Percentiles rank a stretch among this genome's conserved stretches.
Conservation (phyloP, 2,113 vertebrate species). For the Herpetotheres cachinnans region DNA sequence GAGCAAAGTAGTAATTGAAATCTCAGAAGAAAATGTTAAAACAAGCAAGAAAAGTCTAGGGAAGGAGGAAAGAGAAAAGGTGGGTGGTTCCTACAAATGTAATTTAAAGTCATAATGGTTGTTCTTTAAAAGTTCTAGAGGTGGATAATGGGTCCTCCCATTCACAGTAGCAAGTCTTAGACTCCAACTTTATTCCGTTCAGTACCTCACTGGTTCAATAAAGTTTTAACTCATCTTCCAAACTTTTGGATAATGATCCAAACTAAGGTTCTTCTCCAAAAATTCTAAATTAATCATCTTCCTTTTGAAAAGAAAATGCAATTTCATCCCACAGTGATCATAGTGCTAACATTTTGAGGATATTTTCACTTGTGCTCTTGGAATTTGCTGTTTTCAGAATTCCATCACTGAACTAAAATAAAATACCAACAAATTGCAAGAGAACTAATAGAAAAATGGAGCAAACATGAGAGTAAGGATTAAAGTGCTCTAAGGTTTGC, state of each 20-base stretch:
- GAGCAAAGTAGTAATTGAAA: neutral
- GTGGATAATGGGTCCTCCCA: neutral
- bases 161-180: neutral
- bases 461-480: neutral
- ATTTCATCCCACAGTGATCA: neutral
- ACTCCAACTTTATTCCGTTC: neutral
- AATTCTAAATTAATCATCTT: neutral
- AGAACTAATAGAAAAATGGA: neutral
- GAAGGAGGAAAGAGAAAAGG: neutral
- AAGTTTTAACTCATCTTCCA: neutral
- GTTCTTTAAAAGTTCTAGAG: neutral
- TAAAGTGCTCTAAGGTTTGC: neutral
- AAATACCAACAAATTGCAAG: neutral
- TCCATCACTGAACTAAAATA: neutral
- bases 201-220: neutral
- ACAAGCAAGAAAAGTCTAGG: neutral
- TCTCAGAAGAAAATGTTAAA: neutral
- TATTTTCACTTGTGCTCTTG: neutral
- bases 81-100: neutral
- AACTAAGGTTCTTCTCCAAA: neutral
- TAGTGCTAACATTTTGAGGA: neutral
- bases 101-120: neutral
- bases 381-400: neutral
- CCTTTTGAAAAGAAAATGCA: neutral
- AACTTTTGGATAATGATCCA: neutral